Conservation (phyloP, 2,888 invertebrate genomes). For the Andrena hattorfiana region DNA sequence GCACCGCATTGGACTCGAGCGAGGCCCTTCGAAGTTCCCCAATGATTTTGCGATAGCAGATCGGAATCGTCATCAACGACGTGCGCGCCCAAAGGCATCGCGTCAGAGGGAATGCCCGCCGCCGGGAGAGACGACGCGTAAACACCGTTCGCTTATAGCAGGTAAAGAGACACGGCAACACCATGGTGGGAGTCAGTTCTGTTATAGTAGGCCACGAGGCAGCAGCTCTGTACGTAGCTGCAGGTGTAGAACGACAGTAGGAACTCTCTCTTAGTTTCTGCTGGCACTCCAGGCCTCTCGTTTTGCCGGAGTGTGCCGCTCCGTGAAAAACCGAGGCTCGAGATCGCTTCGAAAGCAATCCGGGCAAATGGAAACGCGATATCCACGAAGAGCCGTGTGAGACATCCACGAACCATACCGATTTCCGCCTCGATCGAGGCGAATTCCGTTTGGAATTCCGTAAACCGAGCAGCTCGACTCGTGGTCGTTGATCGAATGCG, state of each 20-base stretch:
- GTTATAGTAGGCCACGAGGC: conserved; percentile 85
- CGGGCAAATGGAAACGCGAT: conserved; percentile 42
- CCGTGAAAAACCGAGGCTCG: conserved; percentile 39
- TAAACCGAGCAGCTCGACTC: not conserved
- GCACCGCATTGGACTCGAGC: not conserved
- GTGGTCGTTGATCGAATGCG: not conserved
- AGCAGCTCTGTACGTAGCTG: conserved; percentile 79
- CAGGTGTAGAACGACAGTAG: conserved; percentile 73
- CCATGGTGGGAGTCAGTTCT: conserved; percentile 84
- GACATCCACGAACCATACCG: not conserved
- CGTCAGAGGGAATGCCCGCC: conserved; percentile 23
- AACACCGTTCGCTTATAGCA: conserved; percentile 77
- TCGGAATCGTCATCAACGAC: not conserved
- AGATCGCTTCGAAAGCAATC: conserved; percentile 46
- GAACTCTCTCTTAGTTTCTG: conserved; percentile 81
- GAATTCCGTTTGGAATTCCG: not conserved
- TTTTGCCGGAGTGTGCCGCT: conserved; percentile 50
- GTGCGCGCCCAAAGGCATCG: not conserved
- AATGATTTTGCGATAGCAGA: not conserved
- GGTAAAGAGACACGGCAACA: conserved; percentile 77
- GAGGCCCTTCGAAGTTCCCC: not conserved
- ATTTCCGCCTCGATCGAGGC: not conserved
- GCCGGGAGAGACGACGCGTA: conserved; percentile 63
- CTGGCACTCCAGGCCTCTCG: conserved; percentile 49
- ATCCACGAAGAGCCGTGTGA: conserved; percentile 19